Evolutionary conservation across 2,113 vertebrate species (phyloP), one percentile per base, ranked within the genome.

Genomic region (Malurus cyaneus): DNA sequence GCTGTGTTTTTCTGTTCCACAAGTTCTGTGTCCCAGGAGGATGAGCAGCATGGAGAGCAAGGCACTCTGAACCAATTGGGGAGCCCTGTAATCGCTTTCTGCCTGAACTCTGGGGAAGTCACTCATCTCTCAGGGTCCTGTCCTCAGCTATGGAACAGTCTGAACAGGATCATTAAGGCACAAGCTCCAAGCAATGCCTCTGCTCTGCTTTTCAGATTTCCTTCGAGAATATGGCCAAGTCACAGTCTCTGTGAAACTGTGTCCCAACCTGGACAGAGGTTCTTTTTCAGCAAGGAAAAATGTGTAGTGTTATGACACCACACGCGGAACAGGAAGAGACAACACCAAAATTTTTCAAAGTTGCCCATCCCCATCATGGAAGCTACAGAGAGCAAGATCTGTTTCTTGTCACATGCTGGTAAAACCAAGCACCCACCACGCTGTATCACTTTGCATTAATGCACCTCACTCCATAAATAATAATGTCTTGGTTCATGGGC

Each of bases 231-330:
- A 52, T 12, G 24, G 56, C 29, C 47, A 50, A 79, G 57, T 19
- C 47, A 41, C 20, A 74, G 19, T 26, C 34, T 53, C 70, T 39
- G 65, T 66, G 56, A 94, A 67, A 29, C n/a, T 18, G 7, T 42
- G 18, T 14, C 42, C 42, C 78, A 84, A 2, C 5, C 32, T 5
- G 4, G 61, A 53, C 1, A 77, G 32, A 9, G 36, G 5, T 8
- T 67, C 44, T 52, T 47, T 39, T 71, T 57, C 56, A 36, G 23
- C 14, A 26, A 50, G 44, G 44, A 25, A 86, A 69, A 59, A 16
- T 31, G 42, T 2, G 21, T 0, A 2, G 10, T 39, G 28, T 11
- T 2, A 1, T 49, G 31, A 70, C 29, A 84, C 19, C 18, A 36
- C n/a, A 28, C 23, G 7, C 24, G 50, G 52, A 64, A 19, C 36